Evolutionary conservation across 2,888 invertebrate genomes (phyloP), one percentile per base, ranked within the genome.

Genomic region (Onchidella celtica): DNA sequence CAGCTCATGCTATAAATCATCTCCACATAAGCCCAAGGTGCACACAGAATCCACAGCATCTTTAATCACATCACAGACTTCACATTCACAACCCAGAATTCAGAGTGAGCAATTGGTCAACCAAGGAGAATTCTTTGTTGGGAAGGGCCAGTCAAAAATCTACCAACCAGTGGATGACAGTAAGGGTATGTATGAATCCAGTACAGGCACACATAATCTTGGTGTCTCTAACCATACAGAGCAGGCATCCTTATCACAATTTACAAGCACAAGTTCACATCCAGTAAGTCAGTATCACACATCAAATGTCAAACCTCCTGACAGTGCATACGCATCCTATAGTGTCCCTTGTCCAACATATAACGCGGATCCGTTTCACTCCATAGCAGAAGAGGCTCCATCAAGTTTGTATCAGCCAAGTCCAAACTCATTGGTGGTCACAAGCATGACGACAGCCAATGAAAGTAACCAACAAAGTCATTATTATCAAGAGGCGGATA

Each of bases 1-100:
- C 76, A 83, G 65, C n/a, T 55, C 59, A 17, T 82, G 82, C 70
- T 84, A 74, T 29, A 40, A 69, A 36, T 59, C 14, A 14, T 59
- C 57, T 24, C 73, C 34, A 11, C 57, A 17, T 1, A 34, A 32
- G 32, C n/a, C n/a, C n/a, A 73, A 61, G n/a, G 9, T 38, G 36
- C 34, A 36, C 2, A 29, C 29, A 21, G n/a, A 4, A 11, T 9
- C 24, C 2, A 9, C 4, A 72, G 32, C 36, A 3, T 1, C 4
- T 24, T 36, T 2, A 24, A 61, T 17, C 24, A 38, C 17, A n/a
- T 24, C 34, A 17, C 9, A 9, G 21, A 24, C 36, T 4, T 34
- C 57, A 4, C 9, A 47, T 11, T 11, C 9, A 6, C 6, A 6
- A 47, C 9, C 9, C 6, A 11, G 6, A 6, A 11, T 47, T 6